phyloP scores from a whole-genome alignment of 2,113 vertebrate species.

The Beaufortia kweichowensis region DNA sequence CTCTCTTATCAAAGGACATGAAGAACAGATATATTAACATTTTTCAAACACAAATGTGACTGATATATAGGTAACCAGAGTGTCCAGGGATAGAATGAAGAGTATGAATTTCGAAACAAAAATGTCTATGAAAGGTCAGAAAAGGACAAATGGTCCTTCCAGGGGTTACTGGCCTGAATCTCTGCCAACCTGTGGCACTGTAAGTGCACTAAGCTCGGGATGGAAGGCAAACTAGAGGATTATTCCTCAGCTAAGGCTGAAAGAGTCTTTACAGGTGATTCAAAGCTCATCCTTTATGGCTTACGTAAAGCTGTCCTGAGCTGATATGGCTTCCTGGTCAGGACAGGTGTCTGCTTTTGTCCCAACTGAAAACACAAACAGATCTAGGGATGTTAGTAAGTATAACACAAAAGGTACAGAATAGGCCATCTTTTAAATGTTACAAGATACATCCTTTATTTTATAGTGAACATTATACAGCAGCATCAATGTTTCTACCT shows the following conservation, averaged over 20 bases:
- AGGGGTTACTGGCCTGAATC: constrained; percentile 67
- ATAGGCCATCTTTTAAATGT: not conserved
- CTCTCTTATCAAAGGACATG: too few species aligned
- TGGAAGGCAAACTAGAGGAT: constrained; percentile 82
- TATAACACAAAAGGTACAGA: not conserved
- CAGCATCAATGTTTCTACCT: constrained; percentile 42
- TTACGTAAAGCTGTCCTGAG: constrained; percentile 79
- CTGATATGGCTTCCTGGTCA: constrained; percentile 66
- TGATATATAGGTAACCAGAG: not conserved
- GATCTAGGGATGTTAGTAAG: constrained; percentile 43
- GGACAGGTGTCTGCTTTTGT: constrained; percentile 70
- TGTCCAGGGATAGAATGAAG: not conserved
- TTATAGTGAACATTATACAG: not conserved
- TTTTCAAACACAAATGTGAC: not conserved
- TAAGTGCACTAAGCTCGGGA: constrained; percentile 73
- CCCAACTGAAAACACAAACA: constrained; percentile 53
- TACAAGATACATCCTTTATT: not conserved
- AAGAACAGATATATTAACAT: not conserved
- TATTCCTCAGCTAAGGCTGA: constrained; percentile 78
- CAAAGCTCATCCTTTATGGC: constrained; percentile 77
- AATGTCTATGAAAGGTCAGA: not conserved
- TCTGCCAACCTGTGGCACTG: constrained; percentile 71
- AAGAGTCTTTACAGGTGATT: constrained; percentile 88
- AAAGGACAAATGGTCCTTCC: constrained; percentile 47
- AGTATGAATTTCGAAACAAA: not conserved